A percentile compares a stretch with the other conserved stretches of the same genome.
phyloP scores from a whole-genome alignment of 2,888 invertebrate species.

The Quadroppia sp. region DNA sequence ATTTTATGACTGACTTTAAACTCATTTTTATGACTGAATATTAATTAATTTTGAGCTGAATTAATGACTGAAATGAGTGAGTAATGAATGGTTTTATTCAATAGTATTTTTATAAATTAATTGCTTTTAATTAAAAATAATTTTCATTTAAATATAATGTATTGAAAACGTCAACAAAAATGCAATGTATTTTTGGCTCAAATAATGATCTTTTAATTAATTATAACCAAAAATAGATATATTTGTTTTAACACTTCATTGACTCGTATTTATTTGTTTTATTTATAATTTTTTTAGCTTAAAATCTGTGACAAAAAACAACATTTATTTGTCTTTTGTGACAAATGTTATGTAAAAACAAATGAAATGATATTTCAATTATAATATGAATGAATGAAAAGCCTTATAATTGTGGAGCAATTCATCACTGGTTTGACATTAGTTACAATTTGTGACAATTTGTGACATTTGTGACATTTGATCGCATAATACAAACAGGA shows the following conservation, averaged over 20 bases:
- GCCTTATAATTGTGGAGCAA: slow-evolving; percentile 21
- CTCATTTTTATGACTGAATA: neutral
- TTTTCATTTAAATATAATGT: too few species aligned
- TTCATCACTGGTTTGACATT: slow-evolving; percentile 13
- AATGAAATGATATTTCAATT: slow-evolving; percentile 4
- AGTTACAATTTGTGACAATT: neutral
- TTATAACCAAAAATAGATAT: too few species aligned
- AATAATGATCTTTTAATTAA: too few species aligned
- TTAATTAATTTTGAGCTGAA: too few species aligned
- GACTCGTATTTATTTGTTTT: neutral
- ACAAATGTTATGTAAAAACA: neutral
- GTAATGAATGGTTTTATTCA: too few species aligned
- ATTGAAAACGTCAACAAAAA: too few species aligned
- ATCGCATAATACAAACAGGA: neutral
- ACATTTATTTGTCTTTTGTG: neutral
- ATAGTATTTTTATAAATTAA: neutral
- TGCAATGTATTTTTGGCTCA: too few species aligned
- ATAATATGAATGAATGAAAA: neutral
- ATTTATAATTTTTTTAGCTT: neutral
- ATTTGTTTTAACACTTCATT: too few species aligned
- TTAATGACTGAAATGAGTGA: too few species aligned
- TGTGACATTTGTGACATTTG: neutral
- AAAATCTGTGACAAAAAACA: neutral
- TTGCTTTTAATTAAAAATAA: neutral
- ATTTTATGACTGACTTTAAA: neutral